These are phyloP conservation scores for Ophioninae sp. DNA, from an alignment of 2,888 invertebrate genomes.

Conservation along the genomic window DNA sequence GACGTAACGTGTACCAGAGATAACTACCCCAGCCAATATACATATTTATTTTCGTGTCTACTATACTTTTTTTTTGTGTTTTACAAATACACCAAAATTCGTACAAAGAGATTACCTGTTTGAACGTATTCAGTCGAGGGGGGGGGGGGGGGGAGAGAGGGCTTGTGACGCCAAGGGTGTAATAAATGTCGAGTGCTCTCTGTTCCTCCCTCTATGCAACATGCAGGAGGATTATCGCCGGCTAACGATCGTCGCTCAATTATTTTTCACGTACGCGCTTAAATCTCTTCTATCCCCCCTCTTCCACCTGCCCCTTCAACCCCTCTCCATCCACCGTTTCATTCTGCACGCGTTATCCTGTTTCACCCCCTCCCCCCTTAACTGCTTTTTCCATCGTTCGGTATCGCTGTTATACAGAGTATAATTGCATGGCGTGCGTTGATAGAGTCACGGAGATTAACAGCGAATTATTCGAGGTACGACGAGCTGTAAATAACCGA, in stretches of 20 bases:
- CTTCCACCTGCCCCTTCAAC: neutral
- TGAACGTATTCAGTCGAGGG: constrained; percentile 61
- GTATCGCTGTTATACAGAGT: constrained; percentile 57
- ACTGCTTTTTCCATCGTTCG: constrained; percentile 56
- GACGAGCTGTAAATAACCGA: constrained; percentile 58
- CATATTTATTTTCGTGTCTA: neutral
- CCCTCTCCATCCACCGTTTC: neutral
- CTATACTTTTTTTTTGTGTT: neutral
- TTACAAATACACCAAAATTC: neutral
- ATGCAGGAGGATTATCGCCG: constrained; percentile 69
- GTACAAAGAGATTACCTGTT: constrained; percentile 70
- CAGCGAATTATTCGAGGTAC: constrained; percentile 59
- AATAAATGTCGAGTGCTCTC: constrained; percentile 72
- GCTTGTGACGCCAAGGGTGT: constrained; percentile 56
- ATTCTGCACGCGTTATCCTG: constrained; percentile 23
- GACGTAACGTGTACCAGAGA: constrained; percentile 18
- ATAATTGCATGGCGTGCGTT: constrained; percentile 58
- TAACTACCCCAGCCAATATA: neutral
- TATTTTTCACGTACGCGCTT: constrained; percentile 61
- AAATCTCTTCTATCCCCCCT: constrained; percentile 11
- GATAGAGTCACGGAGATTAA: constrained; percentile 63
- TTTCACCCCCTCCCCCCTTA: constrained; percentile 31
- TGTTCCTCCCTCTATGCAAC: constrained; percentile 38
- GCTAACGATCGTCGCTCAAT: constrained; percentile 64
- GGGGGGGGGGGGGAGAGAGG: constrained; percentile 28